phyloP scores from a whole-genome alignment of 2,888 invertebrate genomes.

The Brachyptera risi region DNA sequence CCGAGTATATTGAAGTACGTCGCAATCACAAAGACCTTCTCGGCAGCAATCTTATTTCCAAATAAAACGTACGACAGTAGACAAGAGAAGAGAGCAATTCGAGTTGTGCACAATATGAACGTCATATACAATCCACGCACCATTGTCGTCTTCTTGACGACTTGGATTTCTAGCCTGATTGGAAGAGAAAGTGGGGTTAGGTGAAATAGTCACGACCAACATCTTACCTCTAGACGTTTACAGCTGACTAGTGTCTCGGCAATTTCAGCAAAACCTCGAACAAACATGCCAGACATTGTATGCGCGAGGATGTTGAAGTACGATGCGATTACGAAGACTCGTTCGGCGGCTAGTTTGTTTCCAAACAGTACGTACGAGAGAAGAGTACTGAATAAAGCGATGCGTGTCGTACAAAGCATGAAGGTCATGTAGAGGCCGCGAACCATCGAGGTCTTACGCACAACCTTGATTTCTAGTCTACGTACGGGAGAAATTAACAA shows the following conservation, averaged over 20 bases:
- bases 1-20: conserved; percentile 53
- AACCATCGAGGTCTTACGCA: conserved; percentile 40
- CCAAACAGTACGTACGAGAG: conserved; percentile 33
- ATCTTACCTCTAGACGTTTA: conserved; percentile 46
- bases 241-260: conserved; percentile 63
- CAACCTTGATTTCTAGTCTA: conserved; percentile 46
- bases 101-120: conserved; percentile 47
- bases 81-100: conserved; percentile 35
- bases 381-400: conserved; percentile 35
- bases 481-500: too few species aligned
- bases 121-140: conserved; percentile 46
- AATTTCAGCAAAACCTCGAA: conserved; percentile 56
- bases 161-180: conserved; percentile 46
- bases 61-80: conserved; percentile 33
- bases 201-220: too few species aligned
- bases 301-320: conserved; percentile 53
- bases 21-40: conserved; percentile 51
- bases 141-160: conserved; percentile 40
- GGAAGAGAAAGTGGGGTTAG: too few species aligned
- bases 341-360: conserved; percentile 41
- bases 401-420: conserved; percentile 45
- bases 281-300: conserved; percentile 56
- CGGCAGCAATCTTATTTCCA: conserved; percentile 40
- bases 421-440: conserved; percentile 48
- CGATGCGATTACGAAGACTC: conserved; percentile 52